Percentiles rank a stretch among this genome's conserved stretches.
phyloP scores from a whole-genome alignment of 2,888 invertebrate genomes.

The Myopa testacea region DNA sequence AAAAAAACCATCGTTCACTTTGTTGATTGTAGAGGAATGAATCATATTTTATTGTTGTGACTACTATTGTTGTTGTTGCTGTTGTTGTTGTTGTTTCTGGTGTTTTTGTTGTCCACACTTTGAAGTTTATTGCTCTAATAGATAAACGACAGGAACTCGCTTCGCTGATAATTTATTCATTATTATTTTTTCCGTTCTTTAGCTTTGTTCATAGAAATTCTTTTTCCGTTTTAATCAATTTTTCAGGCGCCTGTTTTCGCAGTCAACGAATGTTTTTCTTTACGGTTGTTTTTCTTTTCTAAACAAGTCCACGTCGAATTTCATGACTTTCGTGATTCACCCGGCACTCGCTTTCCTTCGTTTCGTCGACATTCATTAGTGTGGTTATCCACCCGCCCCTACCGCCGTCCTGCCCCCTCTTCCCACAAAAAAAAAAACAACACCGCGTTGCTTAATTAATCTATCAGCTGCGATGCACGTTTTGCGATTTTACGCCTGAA shows the following conservation, averaged over 20 bases:
- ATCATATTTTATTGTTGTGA: neutral
- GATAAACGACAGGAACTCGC: constrained; percentile 29
- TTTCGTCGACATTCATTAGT: no score
- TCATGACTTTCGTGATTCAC: constrained; percentile 5
- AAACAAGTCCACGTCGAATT: constrained; percentile 2
- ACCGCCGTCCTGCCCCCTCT: no score
- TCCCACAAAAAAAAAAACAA: no score
- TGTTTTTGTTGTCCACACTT: neutral
- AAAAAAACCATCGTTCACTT: neutral
- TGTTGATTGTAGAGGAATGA: neutral
- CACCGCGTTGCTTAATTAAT: neutral
- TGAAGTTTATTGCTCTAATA: constrained; percentile 25
- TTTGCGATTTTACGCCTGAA: constrained; percentile 3
- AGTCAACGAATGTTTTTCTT: neutral
- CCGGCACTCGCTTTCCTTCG: no score
- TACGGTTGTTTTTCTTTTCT: neutral
- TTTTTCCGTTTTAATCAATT: neutral
- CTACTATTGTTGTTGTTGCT: no score
- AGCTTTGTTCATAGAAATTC: neutral
- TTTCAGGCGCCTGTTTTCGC: neutral
- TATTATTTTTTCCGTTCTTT: neutral
- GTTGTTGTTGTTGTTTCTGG: neutral
- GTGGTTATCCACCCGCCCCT: no score
- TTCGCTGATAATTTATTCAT: neutral
- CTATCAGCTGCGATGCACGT: constrained; percentile 19